phyloP scores from a whole-genome alignment of 2,888 invertebrate species.

The Anorthoa munda region DNA sequence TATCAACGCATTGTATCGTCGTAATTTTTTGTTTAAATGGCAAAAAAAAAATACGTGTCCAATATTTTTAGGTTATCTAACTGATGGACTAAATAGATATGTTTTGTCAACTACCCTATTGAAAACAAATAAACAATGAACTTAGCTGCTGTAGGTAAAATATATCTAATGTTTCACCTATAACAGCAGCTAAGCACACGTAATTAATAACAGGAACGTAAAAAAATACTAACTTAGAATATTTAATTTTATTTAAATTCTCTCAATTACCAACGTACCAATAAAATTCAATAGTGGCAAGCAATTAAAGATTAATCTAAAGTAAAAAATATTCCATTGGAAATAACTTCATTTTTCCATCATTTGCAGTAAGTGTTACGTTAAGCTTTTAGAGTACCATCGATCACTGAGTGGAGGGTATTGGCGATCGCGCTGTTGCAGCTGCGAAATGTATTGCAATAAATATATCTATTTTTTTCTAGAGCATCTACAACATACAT shows the following conservation, averaged over 20 bases:
- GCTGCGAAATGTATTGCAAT: conserved; percentile 50
- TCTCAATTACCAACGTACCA: neutral
- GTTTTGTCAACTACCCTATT: too few relatives aligned
- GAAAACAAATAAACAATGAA: too few relatives aligned
- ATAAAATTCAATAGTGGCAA: neutral
- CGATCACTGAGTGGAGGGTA: conserved; percentile 68
- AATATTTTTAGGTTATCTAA: too few relatives aligned
- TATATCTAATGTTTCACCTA: too few relatives aligned
- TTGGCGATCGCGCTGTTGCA: conserved; percentile 46
- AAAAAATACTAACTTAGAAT: neutral
- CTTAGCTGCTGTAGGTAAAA: too few relatives aligned
- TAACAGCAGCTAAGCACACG: too few relatives aligned
- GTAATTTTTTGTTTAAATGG: too few relatives aligned
- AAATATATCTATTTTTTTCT: conserved; percentile 29
- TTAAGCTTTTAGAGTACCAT: conserved; percentile 69
- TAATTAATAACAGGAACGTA: neutral
- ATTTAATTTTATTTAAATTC: neutral
- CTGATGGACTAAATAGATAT: too few relatives aligned
- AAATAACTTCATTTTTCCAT: conserved; percentile 47
- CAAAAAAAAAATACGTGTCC: too few relatives aligned
- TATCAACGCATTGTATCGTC: too few relatives aligned
- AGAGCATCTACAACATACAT: conserved; percentile 1
- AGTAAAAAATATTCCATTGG: conserved; percentile 13
- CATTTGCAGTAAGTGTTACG: conserved; percentile 62
- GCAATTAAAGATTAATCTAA: conserved; percentile 11